A percentile compares a stretch with the other conserved stretches of the same genome.
Conservation (phyloP, 2,113 vertebrate genomes). For the Oxyruncus cristatus region DNA sequence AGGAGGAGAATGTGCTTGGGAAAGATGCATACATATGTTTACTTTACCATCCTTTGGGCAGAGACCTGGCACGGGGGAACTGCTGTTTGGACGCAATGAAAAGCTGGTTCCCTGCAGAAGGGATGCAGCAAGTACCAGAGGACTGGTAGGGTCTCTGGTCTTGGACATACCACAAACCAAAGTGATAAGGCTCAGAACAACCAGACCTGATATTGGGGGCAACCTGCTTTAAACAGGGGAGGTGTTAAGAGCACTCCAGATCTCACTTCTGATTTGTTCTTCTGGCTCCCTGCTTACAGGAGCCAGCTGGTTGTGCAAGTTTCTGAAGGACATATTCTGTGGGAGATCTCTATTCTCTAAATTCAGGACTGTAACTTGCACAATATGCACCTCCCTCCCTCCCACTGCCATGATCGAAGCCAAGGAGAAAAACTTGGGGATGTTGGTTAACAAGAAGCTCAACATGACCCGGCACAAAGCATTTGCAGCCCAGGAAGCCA, state of each 20-base stretch:
- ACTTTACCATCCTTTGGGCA: not conserved
- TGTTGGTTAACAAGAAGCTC: not conserved
- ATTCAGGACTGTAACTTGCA: not conserved
- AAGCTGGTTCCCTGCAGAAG: not conserved
- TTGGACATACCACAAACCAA: not conserved
- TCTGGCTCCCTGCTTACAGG: not conserved
- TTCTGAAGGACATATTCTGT: not conserved
- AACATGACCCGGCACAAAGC: not conserved
- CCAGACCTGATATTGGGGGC: not conserved
- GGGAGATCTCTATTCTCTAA: not conserved
- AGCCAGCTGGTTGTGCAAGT: not conserved
- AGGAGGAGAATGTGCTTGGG: not conserved
- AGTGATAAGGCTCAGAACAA: not conserved
- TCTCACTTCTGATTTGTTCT: not conserved
- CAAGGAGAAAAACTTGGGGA: not conserved
- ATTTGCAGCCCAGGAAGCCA: not conserved
- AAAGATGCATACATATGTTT: fast-evolving
- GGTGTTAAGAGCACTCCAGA: not conserved
- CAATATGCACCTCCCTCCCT: not conserved
- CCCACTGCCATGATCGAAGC: not conserved
- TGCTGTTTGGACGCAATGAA: not conserved
- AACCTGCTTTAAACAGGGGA: not conserved
- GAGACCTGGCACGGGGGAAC: not conserved
- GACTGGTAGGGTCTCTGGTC: not conserved
- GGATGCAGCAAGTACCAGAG: not conserved